Base-by-base conservation (phyloP, 2,888 invertebrate species). In the Agonum fuliginosum region DNA sequence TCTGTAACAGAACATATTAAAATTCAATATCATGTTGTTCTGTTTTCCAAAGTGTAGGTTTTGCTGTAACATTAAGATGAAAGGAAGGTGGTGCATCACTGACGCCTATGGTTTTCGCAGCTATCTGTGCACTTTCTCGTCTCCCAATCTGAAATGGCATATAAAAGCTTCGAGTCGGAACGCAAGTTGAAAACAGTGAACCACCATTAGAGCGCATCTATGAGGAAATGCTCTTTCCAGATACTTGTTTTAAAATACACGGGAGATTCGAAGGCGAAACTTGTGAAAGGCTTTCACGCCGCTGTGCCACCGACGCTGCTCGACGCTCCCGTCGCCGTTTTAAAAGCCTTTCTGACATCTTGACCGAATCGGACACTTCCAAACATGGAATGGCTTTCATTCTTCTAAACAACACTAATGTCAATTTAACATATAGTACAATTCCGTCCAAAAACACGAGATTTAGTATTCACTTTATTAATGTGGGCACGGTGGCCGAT, bases 301-400 rank as follows among this genome's bases (percentile, higher is more conserved):
- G 81, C 85, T 85, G 87, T 86, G 86, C n/a, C n/a, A n/a, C n/a
- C n/a, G n/a, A n/a, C n/a, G n/a, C n/a, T n/a, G n/a, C n/a, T n/a
- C n/a, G n/a, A n/a, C n/a, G n/a, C n/a, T n/a, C n/a, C n/a, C n/a
- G n/a, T n/a, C n/a, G n/a, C n/a, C n/a, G n/a, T 86, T 87, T 87
- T 87, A 87, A 87, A 87, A 87, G 87, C 87, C 86, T 87, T 86
- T 85, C 86, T 87, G 87, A 87, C 87, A 87, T 87, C 87, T 87
- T 87, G 87, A 87, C 87, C 87, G 86, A 86, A 85, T 84, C 87
- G 87, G 87, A 86, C 86, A 86, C 84, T 85, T 84, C 82, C 85
- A 85, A 86, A 87, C 87, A 87, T 83, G 87, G 83, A 87, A 87
- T 85, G 84, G 87, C 87, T 87, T 87, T 87, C 86, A 87, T 85